Evolutionary conservation across 1,140 invertebrate species (phyloP), one percentile per base, ranked within the genome.

Genomic region (Solen grandis): DNA sequence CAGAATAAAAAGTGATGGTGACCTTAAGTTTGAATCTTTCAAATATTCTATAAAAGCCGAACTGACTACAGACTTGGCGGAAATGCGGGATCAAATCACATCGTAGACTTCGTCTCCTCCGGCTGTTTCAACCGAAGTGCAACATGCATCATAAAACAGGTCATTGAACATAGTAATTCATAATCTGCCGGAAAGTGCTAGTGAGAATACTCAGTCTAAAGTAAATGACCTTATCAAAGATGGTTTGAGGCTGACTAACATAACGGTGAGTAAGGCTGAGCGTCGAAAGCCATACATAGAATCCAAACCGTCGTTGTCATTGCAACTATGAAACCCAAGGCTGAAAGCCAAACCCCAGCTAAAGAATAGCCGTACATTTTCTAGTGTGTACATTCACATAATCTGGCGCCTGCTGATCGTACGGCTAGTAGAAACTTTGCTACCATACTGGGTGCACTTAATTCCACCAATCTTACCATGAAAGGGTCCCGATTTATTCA

Each of bases 121-220:
- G 31, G 13, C 22, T 52, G 13, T 27, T 2, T 4, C 2, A 2
- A 69, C n/a, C 31, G 46, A 38, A 14, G 10, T 33, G 2, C 1
- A 19, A 54, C 2, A 5, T 29, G 10, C 52, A 4, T 8, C 10
- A 14, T 2, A 73, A 19, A 55, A 73, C 35, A 54, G 52, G n/a
- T 36, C 52, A 33, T n/a, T 73, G 19, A 73, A 73, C 33, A 73
- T 73, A 59, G 69, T 73, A 1, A 59, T 73, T 54, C 10, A 55
- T 0, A 59, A 59, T 29, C 52, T 73, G 25, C 69, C 69, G 4
- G 52, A 36, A 16, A 59, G 14, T 13, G 13, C 25, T 2, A 25
- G 27, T 73, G 69, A 73, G 19, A 73, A 35, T 54, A 73, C 54
- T 10, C 31, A 57, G 13, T 8, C 13, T 2, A 73, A 59, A 41